These are phyloP conservation scores for Micropoecilia bifurca DNA, from an alignment of 2,797 vertebrate genomes.

Conservation along the genomic window DNA sequence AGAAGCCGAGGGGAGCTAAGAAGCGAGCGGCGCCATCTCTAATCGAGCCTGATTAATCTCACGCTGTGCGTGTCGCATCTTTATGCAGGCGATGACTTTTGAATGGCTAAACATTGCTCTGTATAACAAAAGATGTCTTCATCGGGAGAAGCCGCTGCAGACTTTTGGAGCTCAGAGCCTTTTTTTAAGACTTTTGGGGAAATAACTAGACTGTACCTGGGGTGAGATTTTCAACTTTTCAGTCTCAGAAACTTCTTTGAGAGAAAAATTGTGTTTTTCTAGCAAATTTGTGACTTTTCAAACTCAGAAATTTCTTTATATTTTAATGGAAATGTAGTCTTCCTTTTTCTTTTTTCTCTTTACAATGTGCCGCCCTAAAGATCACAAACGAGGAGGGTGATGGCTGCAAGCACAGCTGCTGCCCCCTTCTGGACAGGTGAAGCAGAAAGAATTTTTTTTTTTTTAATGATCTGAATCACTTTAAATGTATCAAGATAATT, in stretches of 20 bases:
- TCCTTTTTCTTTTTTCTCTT: no score
- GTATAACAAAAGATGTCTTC: conserved; percentile 61
- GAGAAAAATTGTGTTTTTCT: no score
- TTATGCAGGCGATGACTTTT: conserved; percentile 44
- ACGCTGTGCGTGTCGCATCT: conserved; percentile 65
- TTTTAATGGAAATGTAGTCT: no score
- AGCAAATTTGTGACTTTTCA: no score
- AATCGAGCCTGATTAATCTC: conserved; percentile 66
- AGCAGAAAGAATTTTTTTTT: neutral
- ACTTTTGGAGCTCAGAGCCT: conserved; percentile 12
- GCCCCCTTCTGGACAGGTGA: conserved; percentile 63
- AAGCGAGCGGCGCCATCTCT: conserved; percentile 52
- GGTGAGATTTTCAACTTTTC: neutral
- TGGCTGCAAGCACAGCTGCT: neutral
- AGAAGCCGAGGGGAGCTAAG: conserved; percentile 57
- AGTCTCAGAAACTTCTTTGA: no score
- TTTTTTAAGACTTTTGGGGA: conserved; percentile 26
- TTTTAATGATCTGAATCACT: neutral
- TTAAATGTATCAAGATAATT: neutral
- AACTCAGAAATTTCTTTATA: no score
- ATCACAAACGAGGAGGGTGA: neutral
- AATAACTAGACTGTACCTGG: neutral
- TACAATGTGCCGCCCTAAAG: no score
- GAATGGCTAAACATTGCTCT: conserved; percentile 42
- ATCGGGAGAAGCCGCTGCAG: conserved; percentile 27